A percentile compares a stretch with the other conserved stretches of the same genome.
These are phyloP conservation scores for Rissa tridactyla DNA, from an alignment of 2,113 vertebrate genomes.

Conservation along the genomic window DNA sequence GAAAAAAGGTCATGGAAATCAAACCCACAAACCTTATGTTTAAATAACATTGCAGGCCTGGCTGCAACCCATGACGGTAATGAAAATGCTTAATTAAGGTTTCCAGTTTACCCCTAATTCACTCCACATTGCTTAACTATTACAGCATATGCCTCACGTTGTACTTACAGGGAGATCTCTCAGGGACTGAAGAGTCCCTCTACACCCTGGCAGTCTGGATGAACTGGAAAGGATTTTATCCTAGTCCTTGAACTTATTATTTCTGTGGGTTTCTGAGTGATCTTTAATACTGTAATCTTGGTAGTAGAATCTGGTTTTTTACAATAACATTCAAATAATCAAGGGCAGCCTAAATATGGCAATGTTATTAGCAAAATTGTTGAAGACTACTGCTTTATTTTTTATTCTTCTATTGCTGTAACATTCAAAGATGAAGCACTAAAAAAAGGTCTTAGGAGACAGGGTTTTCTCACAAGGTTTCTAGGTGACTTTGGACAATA, in stretches of 20 bases:
- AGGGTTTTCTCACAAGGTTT: neutral
- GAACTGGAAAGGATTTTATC: neutral
- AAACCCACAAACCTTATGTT: constrained; percentile 46
- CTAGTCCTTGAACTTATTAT: neutral
- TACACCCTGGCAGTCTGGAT: neutral
- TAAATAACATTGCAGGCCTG: constrained; percentile 25
- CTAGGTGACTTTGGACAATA: neutral
- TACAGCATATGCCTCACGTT: neutral
- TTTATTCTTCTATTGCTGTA: neutral
- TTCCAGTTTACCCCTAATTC: constrained; percentile 27
- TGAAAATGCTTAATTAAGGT: constrained; percentile 26
- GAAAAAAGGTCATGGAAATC: constrained; percentile 21
- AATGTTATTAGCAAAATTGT: neutral
- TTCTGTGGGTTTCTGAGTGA: neutral
- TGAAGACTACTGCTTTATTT: neutral
- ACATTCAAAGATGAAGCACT: neutral
- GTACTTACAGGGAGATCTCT: neutral
- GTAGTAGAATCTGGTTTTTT: neutral
- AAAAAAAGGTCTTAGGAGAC: neutral
- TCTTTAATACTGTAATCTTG: neutral
- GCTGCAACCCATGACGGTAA: neutral
- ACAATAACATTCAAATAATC: neutral
- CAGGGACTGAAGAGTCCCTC: neutral
- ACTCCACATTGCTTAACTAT: neutral
- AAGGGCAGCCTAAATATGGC: neutral